A percentile compares a stretch with the other conserved stretches of the same genome.
phyloP scores from a whole-genome alignment of 2,888 invertebrate species.

The Taenaris catops region DNA sequence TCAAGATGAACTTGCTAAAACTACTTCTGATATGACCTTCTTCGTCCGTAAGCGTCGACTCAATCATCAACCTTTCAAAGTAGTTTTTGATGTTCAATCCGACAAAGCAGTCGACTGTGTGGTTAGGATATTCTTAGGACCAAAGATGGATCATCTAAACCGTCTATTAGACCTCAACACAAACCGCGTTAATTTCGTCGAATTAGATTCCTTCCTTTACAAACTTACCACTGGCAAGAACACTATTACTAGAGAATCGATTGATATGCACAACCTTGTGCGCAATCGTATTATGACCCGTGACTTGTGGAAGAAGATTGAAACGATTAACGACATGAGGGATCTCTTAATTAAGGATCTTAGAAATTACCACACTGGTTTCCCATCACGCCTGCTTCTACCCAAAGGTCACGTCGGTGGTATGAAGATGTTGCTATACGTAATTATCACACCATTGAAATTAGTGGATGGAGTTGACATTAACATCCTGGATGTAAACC shows the following conservation, averaged over 20 bases:
- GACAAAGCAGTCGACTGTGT: conserved; percentile 79
- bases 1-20: conserved; percentile 65
- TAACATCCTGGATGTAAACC: conserved; percentile 54
- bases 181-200: conserved; percentile 82
- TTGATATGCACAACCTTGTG: conserved; percentile 82
- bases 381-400: conserved; percentile 84
- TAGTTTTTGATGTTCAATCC: conserved; percentile 77
- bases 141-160: conserved; percentile 81
- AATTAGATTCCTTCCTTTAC: conserved; percentile 81
- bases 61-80: conserved; percentile 82
- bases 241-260: conserved; percentile 80
- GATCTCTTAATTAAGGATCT: conserved; percentile 50
- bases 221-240: conserved; percentile 83
- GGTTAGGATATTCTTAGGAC: conserved; percentile 85
- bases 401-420: conserved; percentile 86
- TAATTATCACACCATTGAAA: conserved; percentile 78
- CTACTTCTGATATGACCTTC: conserved; percentile 65
- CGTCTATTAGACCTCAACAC: conserved; percentile 75
- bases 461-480: conserved; percentile 53
- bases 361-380: conserved; percentile 79
- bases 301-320: conserved; percentile 81
- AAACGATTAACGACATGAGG: conserved; percentile 61
- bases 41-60: conserved; percentile 81
- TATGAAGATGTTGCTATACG: conserved; percentile 81
- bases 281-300: conserved; percentile 83